Base-by-base conservation (phyloP, 2,888 invertebrate genomes). In the Scrobipalpa costella region DNA sequence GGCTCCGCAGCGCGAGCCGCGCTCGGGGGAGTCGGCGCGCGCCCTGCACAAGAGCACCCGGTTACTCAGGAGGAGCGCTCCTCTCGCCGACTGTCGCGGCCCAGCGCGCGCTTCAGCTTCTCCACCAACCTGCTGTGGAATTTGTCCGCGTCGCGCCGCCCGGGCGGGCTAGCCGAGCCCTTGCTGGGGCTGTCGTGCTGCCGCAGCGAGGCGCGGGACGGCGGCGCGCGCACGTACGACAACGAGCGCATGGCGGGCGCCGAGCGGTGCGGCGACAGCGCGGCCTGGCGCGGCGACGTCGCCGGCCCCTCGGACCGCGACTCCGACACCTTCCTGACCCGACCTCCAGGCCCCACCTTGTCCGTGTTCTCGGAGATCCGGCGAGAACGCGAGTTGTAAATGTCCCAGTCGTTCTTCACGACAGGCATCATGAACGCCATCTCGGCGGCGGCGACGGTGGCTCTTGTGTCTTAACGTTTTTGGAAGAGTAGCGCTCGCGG, bases 381-480 rank as follows among this genome's bases (percentile, higher is more conserved):
- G 72, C 97, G 93, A 63, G 94, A 93, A 68, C 94, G 94, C 70
- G 96, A 95, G 92, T 96, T 96, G 93, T 97, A 97, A 80, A 97
- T 97, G 86, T 97, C 96, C 94, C 96, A 97, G 86, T 97, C 97
- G 92, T 97, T 97, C 92, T 97, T 97, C 91, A 97, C 94, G 71
- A 97, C 97, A 65, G 97, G 97, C 96, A 97, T 97, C 97, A 97
- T 97, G 92, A 97, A 97, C 93, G 97, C 97, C 97, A 97, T 97
- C 88, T 86, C 88, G 86, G 78, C 86, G 88, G 74, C 75, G 80
- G 75, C 70, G 73, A 81, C 84, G 85, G 86, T 81, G 76, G 72
- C 81, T 87, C 89, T 81, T 87, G 76, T 70, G 78, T 75, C 76
- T 85, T 80, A 85, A 87, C 90, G 90, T 90, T 85, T 90, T 90